Conservation (phyloP, 2,113 vertebrate species). For the Ramphastos sulfuratus region DNA sequence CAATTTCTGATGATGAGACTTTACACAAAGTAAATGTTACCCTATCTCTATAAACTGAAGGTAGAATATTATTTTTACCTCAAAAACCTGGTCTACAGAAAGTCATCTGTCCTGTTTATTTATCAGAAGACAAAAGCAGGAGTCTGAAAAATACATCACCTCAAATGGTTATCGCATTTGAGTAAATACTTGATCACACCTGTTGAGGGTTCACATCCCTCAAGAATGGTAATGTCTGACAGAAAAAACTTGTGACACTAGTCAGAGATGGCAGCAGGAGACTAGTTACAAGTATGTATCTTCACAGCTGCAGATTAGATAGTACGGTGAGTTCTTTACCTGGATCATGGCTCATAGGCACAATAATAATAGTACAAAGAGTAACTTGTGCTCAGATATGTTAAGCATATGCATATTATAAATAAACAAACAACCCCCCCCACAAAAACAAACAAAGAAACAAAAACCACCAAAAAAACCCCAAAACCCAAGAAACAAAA, state of each 20-base stretch:
- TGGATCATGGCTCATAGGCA: background rate
- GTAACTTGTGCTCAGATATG: background rate
- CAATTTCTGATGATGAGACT: background rate
- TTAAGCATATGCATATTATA: background rate
- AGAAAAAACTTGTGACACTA: background rate
- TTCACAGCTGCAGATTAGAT: background rate
- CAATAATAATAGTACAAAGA: background rate
- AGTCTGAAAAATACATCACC: background rate
- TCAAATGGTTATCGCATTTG: background rate
- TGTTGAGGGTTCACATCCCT: background rate
- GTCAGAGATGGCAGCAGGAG: background rate
- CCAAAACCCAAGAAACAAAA: too few species aligned
- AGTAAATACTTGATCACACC: background rate
- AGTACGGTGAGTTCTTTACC: background rate
- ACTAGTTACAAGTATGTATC: background rate
- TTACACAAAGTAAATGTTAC: background rate
- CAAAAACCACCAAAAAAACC: too few species aligned
- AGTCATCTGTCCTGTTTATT: background rate
- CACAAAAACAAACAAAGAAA: too few species aligned
- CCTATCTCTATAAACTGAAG: background rate
- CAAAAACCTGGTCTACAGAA: background rate
- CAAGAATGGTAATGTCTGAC: background rate
- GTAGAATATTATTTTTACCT: background rate
- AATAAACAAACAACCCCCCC: background rate
- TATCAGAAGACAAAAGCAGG: background rate